Percentiles rank a stretch among this genome's conserved stretches.
These are phyloP conservation scores for Falco punctatus DNA, from an alignment of 2,113 vertebrate species.

Conservation along the genomic window DNA sequence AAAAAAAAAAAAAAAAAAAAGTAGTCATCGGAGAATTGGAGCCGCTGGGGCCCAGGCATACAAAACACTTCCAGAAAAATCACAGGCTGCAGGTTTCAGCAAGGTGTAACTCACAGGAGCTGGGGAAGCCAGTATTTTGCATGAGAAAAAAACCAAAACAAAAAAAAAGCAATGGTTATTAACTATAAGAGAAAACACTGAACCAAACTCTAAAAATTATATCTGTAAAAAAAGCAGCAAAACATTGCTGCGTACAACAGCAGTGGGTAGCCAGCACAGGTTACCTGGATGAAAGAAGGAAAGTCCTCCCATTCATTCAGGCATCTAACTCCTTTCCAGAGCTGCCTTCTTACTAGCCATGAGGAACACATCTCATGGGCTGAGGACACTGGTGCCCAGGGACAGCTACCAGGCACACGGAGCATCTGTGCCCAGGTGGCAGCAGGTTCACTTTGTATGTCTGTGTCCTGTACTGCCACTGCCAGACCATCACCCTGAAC, in stretches of 20 bases:
- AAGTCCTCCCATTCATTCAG: not conserved
- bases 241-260: not conserved
- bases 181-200: not conserved
- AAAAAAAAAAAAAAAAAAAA: not conserved
- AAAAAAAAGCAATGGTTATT: not conserved
- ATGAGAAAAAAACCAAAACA: accelerated
- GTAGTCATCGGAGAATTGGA: not conserved
- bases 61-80: not conserved
- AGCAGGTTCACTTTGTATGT: accelerated
- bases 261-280: not conserved
- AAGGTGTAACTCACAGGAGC: not conserved
- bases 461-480: not conserved
- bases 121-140: not conserved
- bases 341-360: not conserved
- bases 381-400: not conserved
- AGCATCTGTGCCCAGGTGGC: not conserved
- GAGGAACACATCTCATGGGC: not conserved
- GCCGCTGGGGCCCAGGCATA: not conserved
- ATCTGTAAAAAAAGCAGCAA: not conserved
- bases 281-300: not conserved
- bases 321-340: not conserved
- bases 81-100: not conserved
- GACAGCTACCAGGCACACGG: not conserved
- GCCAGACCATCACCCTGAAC: not conserved
- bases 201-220: not conserved